Evolutionary conservation across 2,113 vertebrate genomes (phyloP).

Genomic region (Menura novaehollandiae): DNA sequence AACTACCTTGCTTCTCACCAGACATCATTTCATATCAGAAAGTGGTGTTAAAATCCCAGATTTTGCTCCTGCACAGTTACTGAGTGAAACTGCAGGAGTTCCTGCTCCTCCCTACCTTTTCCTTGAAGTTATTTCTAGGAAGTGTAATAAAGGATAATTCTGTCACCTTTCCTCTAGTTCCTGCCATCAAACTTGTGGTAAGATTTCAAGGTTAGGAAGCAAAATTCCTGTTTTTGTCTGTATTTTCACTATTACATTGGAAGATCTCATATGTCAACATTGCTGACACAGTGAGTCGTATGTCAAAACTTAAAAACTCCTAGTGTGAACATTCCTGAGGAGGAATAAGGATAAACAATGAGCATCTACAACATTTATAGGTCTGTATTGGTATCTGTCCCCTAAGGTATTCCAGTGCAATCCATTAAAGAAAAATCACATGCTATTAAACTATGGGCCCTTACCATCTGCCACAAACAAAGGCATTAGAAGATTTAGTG

Average conservation of each 20-base stretch:
- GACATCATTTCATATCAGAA: fast-evolving
- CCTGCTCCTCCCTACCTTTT: not conserved
- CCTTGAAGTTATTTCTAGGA: not conserved
- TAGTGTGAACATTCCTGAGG: not conserved
- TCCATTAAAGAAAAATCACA: not conserved
- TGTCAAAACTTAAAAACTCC: not conserved
- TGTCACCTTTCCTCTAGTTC: not conserved
- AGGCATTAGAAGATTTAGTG: not conserved
- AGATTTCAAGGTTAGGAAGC: not conserved
- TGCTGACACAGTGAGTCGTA: not conserved
- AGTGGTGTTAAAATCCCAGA: not conserved
- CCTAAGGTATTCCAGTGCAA: not conserved
- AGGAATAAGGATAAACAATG: not conserved
- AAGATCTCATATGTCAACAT: not conserved
- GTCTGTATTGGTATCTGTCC: not conserved
- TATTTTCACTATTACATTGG: not conserved
- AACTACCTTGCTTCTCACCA: not conserved
- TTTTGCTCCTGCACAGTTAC: not conserved
- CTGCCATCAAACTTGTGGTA: not conserved
- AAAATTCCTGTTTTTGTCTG: not conserved
- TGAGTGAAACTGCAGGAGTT: not conserved
- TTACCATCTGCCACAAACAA: not conserved
- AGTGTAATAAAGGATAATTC: not conserved
- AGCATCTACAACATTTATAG: not conserved
- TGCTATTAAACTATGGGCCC: not conserved